Conservation (phyloP, 2,888 invertebrate genomes). For the Notocelia uddmanniana region DNA sequence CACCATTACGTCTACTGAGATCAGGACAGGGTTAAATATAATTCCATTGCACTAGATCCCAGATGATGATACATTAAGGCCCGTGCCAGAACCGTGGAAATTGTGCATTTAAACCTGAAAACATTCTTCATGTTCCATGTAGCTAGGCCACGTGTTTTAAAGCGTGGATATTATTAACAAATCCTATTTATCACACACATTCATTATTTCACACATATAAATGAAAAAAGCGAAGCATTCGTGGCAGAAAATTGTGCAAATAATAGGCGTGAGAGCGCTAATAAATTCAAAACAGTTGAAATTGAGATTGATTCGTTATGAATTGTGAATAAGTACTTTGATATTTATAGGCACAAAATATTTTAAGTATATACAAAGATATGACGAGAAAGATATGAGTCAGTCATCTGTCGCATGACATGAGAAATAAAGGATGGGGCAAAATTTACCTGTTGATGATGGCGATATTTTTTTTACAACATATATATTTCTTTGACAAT, state of each 20-base stretch:
- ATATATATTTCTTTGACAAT: too few species aligned
- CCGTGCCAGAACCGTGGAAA: constrained; percentile 20
- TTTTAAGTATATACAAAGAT: neutral
- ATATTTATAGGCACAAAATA: neutral
- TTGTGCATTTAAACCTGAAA: constrained; percentile 20
- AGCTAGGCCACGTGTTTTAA: neutral
- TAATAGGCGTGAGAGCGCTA: constrained; percentile 17
- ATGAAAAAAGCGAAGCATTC: constrained; percentile 34
- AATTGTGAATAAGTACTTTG: neutral
- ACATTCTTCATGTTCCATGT: constrained; percentile 5
- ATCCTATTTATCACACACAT: constrained; percentile 12
- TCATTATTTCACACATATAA: constrained; percentile 20
- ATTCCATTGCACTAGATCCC: constrained; percentile 25
- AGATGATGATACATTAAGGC: constrained; percentile 1
- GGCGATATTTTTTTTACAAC: too few species aligned
- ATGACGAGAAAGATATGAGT: neutral
- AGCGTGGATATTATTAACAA: constrained; percentile 12
- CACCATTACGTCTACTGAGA: neutral
- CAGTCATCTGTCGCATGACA: too few species aligned
- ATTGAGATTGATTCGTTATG: constrained; percentile 8
- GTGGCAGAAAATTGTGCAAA: constrained; percentile 6
- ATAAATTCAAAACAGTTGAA: constrained; percentile 9
- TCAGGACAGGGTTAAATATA: constrained; percentile 22
- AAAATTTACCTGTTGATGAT: too few species aligned
- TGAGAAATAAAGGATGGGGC: too few species aligned